phyloP scores from a whole-genome alignment of 2,888 invertebrate genomes.

The Malacosoma neustria region DNA sequence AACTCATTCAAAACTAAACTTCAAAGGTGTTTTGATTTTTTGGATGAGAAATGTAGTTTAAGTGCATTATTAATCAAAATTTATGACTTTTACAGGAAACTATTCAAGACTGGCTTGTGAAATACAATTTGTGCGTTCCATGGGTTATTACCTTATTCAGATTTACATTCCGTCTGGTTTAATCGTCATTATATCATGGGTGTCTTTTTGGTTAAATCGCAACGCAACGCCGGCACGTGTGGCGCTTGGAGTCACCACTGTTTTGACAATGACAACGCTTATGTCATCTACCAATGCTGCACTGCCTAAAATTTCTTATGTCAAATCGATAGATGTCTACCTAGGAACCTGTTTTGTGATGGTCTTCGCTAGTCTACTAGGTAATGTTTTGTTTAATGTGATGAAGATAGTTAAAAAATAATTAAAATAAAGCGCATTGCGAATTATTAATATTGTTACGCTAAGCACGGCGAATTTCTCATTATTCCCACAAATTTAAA shows the following conservation, averaged over 20 bases:
- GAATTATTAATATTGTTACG: not conserved
- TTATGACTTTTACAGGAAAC: conserved; percentile 81
- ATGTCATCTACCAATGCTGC: conserved; percentile 98
- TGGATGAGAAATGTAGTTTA: no score
- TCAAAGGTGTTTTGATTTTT: no score
- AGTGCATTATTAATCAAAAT: not conserved
- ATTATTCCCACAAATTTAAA: no score
- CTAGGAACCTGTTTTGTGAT: conserved; percentile 98
- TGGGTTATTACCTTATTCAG: conserved; percentile 99
- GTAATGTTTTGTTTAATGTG: no score
- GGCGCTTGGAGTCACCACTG: conserved; percentile 94
- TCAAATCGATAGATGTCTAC: conserved; percentile 98
- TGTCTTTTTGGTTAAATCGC: conserved; percentile 96
- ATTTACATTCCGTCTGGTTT: conserved; percentile 98
- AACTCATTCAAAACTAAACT: no score
- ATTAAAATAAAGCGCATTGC: conserved; percentile 14
- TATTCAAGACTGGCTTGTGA: conserved; percentile 97
- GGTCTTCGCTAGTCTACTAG: conserved; percentile 97
- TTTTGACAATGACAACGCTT: conserved; percentile 97
- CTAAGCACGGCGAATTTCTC: not conserved
- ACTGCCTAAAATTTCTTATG: conserved; percentile 98
- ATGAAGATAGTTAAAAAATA: no score
- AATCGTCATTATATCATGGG: conserved; percentile 98
- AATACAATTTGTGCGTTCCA: conserved; percentile 97
- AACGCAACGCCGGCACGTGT: conserved; percentile 96